Evolutionary conservation across 1,140 invertebrate genomes (phyloP).

Genomic region (Drosophila nebulosa): DNA sequence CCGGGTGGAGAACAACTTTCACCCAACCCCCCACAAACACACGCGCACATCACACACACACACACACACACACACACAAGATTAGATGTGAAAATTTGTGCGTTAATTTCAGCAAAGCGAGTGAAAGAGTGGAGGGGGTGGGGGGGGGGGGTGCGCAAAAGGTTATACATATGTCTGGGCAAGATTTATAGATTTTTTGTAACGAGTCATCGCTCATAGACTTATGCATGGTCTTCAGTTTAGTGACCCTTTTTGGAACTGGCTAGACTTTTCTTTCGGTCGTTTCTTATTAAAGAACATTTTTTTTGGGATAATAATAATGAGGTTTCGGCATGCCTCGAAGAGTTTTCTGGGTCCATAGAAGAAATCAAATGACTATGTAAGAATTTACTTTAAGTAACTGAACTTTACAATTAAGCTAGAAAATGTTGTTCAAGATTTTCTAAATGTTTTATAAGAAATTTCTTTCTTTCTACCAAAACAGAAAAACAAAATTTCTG

Average conservation of each 20-base stretch:
- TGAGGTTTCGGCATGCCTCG: not conserved
- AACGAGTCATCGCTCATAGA: conserved; percentile 60
- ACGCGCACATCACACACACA: conserved; percentile 14
- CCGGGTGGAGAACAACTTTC: not conserved
- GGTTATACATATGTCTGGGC: conserved; percentile 27
- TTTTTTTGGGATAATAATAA: not conserved
- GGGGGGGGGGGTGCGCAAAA: not conserved
- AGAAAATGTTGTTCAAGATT: too few species aligned
- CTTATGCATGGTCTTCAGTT: conserved; percentile 37
- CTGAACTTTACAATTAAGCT: not conserved
- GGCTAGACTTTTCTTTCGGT: conserved; percentile 31
- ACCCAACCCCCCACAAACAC: not conserved
- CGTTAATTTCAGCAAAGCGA: conserved; percentile 51
- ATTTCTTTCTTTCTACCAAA: too few species aligned
- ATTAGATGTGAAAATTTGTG: conserved; percentile 56
- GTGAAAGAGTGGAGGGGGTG: not conserved
- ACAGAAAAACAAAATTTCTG: too few species aligned
- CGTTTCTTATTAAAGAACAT: conserved; percentile 1
- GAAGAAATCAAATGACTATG: not conserved
- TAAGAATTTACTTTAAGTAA: not conserved
- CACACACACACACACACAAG: conserved; percentile 18
- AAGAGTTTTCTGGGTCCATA: not conserved
- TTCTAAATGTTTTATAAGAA: too few species aligned
- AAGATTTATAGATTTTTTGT: conserved; percentile 70
- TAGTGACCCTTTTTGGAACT: conserved; percentile 33